phyloP scores from a whole-genome alignment of 2,888 invertebrate genomes.

The Azorinus chamasolen region DNA sequence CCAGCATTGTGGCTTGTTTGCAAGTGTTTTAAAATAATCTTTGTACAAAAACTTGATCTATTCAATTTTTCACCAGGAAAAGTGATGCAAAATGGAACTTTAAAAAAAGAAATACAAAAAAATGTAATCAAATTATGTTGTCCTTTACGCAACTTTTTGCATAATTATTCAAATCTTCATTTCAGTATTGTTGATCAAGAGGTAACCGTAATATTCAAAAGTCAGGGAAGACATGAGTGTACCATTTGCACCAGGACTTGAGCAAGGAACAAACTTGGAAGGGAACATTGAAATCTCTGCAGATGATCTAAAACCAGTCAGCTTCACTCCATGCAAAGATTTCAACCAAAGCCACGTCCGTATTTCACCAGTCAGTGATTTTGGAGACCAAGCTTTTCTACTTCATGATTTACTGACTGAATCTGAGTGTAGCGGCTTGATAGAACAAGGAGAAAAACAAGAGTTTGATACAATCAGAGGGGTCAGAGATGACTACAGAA shows the following conservation, averaged over 20 bases:
- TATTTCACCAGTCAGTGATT: conserved; percentile 72
- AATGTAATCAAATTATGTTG: too few relatives aligned
- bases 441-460: conserved; percentile 72
- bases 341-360: conserved; percentile 14
- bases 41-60: too few relatives aligned
- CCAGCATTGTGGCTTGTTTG: too few relatives aligned
- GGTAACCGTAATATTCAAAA: neutral
- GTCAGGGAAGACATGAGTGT: conserved; percentile 38
- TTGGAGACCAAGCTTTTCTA: conserved; percentile 80
- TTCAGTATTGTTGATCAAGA: neutral
- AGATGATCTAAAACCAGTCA: conserved; percentile 31
- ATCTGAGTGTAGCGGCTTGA: conserved; percentile 73
- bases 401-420: conserved; percentile 70
- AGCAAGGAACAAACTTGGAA: conserved; percentile 51
- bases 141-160: too few relatives aligned
- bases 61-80: too few relatives aligned
- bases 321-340: conserved; percentile 14
- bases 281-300: conserved; percentile 54
- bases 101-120: too few relatives aligned
- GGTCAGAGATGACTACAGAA: conserved; percentile 74
- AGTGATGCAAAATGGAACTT: too few relatives aligned
- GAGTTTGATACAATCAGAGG: conserved; percentile 76
- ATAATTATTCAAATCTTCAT: too few relatives aligned
- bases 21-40: too few relatives aligned
- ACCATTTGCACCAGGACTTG: conserved; percentile 51